A percentile compares a stretch with the other conserved stretches of the same genome.
Evolutionary conservation across 2,113 vertebrate genomes (phyloP).

Genomic region (Jacana jacana): DNA sequence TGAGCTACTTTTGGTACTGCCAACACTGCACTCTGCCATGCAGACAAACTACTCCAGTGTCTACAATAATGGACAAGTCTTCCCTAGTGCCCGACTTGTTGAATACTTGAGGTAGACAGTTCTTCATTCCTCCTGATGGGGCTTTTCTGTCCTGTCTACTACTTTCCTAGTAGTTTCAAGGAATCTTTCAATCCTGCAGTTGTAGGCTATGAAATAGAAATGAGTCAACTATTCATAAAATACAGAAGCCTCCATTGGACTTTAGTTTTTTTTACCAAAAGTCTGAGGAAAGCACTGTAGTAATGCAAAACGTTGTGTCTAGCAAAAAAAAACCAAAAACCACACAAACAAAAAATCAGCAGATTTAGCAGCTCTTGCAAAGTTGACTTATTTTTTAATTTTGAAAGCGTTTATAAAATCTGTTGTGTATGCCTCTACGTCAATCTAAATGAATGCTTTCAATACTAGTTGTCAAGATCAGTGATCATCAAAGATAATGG

Average conservation of each 20-base stretch:
- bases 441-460: neutral
- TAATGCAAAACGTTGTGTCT: neutral
- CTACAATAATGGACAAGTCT: neutral
- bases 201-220: neutral
- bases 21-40: neutral
- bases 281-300: neutral
- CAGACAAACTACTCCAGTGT: neutral
- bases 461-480: neutral
- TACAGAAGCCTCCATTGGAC: neutral
- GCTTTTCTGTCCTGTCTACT: neutral
- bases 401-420: neutral
- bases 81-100: neutral
- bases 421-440: neutral
- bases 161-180: neutral
- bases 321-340: neutral
- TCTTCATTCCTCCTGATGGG: neutral
- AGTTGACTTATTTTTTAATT: neutral
- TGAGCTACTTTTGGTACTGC: neutral
- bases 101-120: neutral
- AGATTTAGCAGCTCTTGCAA: neutral
- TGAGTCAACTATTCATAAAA: neutral
- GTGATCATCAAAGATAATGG: neutral
- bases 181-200: neutral
- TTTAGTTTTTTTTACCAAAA: neutral
- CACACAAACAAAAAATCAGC: too few species aligned